These are phyloP conservation scores for Tetragonula clypearis DNA, from an alignment of 1,140 invertebrate species.

Conservation along the genomic window DNA sequence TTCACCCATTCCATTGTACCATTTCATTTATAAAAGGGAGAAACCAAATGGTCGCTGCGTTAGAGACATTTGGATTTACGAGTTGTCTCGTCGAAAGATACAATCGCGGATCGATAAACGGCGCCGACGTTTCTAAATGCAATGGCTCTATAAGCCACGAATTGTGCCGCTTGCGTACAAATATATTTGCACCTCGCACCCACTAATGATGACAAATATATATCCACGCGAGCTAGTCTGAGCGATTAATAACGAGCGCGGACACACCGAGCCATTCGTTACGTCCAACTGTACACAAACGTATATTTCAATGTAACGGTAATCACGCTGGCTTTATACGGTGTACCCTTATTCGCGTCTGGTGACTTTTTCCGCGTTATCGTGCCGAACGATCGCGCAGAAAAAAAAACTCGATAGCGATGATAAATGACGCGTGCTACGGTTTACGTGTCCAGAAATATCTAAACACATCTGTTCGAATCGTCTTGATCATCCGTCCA, in stretches of 20 bases:
- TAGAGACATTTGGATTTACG: neutral
- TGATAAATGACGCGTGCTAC: conserved; percentile 13
- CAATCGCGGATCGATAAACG: conserved; percentile 30
- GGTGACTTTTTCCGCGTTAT: conserved; percentile 11
- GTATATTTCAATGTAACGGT: conserved; percentile 64
- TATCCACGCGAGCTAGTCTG: conserved; percentile 52
- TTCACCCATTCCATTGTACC: neutral
- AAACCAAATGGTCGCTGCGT: neutral
- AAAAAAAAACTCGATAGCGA: neutral
- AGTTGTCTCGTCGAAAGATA: neutral
- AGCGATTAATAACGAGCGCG: conserved; percentile 62
- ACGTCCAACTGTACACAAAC: conserved; percentile 61
- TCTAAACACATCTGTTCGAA: neutral
- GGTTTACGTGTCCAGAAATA: neutral
- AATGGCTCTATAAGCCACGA: conserved; percentile 42
- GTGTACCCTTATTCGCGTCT: conserved; percentile 31
- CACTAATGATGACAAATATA: conserved; percentile 70
- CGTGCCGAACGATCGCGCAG: neutral
- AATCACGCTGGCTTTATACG: conserved; percentile 51
- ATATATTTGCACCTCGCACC: conserved; percentile 56
- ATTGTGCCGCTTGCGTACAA: conserved; percentile 54
- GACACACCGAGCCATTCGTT: conserved; percentile 65
- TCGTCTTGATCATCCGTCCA: neutral
- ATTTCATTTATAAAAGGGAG: neutral
- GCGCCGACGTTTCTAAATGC: conserved; percentile 34